Evolutionary conservation across 2,888 invertebrate genomes (phyloP).

Genomic region (Callimorpha dominula): DNA sequence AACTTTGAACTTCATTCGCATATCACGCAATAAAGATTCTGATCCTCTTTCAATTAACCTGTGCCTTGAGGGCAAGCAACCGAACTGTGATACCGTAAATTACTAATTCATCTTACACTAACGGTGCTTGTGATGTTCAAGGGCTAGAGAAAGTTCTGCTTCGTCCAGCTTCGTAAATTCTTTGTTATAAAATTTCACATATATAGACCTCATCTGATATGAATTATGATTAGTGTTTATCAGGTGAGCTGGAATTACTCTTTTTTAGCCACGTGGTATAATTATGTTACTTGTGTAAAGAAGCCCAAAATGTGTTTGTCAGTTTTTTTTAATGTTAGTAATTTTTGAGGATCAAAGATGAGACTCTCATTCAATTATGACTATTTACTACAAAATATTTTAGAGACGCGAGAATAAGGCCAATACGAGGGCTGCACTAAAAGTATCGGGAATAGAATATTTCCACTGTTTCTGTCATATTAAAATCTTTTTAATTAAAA

Average conservation of each 20-base stretch:
- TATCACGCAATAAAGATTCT: slow-evolving; percentile 5
- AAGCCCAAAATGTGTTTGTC: background rate
- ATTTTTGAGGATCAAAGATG: no score
- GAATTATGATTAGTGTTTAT: background rate
- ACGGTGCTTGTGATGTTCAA: slow-evolving; percentile 5
- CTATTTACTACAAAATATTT: background rate
- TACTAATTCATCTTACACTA: slow-evolving; percentile 4
- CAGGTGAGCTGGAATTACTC: no score
- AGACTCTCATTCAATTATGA: no score
- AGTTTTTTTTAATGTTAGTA: no score
- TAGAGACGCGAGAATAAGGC: no score
- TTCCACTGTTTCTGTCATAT: no score
- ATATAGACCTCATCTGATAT: background rate
- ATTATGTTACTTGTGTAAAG: background rate
- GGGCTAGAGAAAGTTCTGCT: background rate
- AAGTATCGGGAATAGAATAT: no score
- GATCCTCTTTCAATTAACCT: slow-evolving; percentile 11
- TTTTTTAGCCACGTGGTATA: background rate
- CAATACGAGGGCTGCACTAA: no score
- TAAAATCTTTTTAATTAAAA: no score
- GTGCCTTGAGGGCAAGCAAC: slow-evolving; percentile 1
- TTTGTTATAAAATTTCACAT: background rate
- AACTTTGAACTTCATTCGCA: background rate
- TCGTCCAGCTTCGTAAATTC: background rate
- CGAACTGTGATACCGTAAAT: slow-evolving; percentile 17